Evolutionary conservation across 1,140 invertebrate genomes (phyloP).

Genomic region (Vanessa atalanta): DNA sequence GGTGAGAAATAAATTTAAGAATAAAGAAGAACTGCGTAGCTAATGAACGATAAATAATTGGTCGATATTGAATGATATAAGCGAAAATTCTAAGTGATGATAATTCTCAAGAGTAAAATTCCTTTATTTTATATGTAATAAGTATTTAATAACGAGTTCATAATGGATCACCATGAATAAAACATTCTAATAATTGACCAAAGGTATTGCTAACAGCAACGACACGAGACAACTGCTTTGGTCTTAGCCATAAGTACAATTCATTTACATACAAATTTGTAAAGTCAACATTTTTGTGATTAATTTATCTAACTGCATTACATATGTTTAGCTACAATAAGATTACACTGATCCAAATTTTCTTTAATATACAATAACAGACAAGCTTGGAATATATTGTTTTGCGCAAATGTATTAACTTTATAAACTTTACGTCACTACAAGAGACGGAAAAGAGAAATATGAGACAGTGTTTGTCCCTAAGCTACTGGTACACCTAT

Average conservation of each 20-base stretch:
- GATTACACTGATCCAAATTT: constrained; percentile 44
- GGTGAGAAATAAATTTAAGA: not conserved
- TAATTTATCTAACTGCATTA: constrained; percentile 31
- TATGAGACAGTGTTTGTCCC: constrained; percentile 37
- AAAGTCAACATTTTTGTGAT: constrained; percentile 40
- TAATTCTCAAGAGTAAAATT: constrained; percentile 63
- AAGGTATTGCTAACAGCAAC: constrained; percentile 77
- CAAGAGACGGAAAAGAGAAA: constrained; percentile 48
- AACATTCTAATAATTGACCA: constrained; percentile 80
- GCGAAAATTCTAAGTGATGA: constrained; percentile 44
- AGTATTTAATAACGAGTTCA: constrained; percentile 62
- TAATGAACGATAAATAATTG: constrained; percentile 26
- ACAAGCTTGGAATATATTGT: constrained; percentile 55
- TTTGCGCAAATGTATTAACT: constrained; percentile 33
- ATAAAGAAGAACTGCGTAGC: constrained; percentile 25
- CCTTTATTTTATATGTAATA: constrained; percentile 55
- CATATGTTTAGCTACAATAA: constrained; percentile 25
- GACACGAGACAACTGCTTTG: constrained; percentile 73
- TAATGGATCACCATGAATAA: constrained; percentile 65
- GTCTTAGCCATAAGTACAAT: constrained; percentile 72
- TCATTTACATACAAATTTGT: constrained; percentile 46
- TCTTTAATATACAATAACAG: constrained; percentile 57
- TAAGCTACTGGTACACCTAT: constrained; percentile 72
- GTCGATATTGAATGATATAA: constrained; percentile 35
- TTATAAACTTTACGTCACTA: constrained; percentile 43